Evolutionary conservation across 2,888 invertebrate species (phyloP).

Genomic region (Philereme transversata): DNA sequence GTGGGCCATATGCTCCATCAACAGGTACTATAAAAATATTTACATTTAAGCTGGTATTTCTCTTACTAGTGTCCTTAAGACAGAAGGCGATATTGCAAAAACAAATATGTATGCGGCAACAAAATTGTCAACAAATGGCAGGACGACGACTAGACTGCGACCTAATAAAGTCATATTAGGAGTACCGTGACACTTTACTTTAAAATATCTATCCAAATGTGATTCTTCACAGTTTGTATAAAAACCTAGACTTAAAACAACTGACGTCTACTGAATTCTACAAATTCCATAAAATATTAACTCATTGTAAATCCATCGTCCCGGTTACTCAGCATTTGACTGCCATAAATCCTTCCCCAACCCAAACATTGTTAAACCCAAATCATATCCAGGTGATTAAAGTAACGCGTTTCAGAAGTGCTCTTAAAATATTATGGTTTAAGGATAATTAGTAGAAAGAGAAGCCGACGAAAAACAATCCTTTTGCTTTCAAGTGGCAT

Average conservation of each 20-base stretch:
- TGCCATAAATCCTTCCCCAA: conserved; percentile 13
- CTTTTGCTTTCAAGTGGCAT: conserved; percentile 16
- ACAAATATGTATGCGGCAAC: not conserved
- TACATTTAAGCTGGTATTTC: not conserved
- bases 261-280: not conserved
- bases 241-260: too few relatives aligned
- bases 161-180: not conserved
- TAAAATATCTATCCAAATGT: too few relatives aligned
- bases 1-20: too few relatives aligned
- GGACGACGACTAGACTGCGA: not conserved
- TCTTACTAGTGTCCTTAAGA: not conserved
- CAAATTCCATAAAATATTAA: too few relatives aligned
- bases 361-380: conserved; percentile 14
- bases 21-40: too few relatives aligned
- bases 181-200: not conserved
- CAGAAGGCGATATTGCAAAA: not conserved
- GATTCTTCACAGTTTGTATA: too few relatives aligned
- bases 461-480: conserved; percentile 8
- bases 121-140: not conserved
- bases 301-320: conserved; percentile 1
- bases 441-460: not conserved
- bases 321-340: conserved; percentile 4
- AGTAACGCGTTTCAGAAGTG: conserved; percentile 4
- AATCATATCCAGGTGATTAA: conserved; percentile 16
- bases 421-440: conserved; percentile 8